phyloP scores from a whole-genome alignment of 2,113 vertebrate species.

The Toxotes jaculatrix region DNA sequence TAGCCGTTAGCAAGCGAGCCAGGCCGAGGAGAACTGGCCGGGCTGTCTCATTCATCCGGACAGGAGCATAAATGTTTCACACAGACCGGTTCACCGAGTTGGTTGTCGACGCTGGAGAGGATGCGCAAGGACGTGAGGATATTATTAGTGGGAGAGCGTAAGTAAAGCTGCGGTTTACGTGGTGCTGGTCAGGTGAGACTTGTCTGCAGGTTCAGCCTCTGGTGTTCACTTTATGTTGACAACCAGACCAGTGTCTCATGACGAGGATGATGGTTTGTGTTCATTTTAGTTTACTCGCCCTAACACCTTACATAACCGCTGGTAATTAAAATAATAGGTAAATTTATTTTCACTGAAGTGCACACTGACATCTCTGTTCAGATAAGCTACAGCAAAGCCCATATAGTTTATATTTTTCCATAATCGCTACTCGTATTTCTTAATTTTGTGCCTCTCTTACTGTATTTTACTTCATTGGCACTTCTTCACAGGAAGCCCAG shows the following conservation, averaged over 20 bases:
- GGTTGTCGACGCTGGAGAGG: slow-evolving; percentile 59
- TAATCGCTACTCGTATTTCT: too few relatives aligned
- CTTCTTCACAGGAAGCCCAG: background rate
- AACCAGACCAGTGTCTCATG: background rate
- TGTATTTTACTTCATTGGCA: background rate
- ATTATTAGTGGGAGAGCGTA: slow-evolving; percentile 94
- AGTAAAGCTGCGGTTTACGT: slow-evolving; percentile 66
- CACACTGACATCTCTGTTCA: background rate
- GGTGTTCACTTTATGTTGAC: background rate
- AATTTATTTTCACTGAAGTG: background rate
- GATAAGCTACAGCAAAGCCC: background rate
- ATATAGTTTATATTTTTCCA: background rate
- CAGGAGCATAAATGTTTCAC: slow-evolving; percentile 69
- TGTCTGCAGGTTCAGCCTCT: slow-evolving; percentile 13
- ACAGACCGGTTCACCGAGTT: slow-evolving; percentile 5
- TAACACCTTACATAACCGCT: background rate
- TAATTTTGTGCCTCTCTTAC: too few relatives aligned
- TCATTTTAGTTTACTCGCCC: background rate
- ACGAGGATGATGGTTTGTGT: background rate
- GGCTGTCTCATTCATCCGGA: slow-evolving; percentile 49
- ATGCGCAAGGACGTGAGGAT: slow-evolving; percentile 99
- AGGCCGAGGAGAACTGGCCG: slow-evolving; percentile 59
- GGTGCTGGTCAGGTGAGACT: background rate
- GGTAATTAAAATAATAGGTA: background rate
- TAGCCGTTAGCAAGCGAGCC: slow-evolving; percentile 59